A percentile compares a stretch with the other conserved stretches of the same genome.
These are phyloP conservation scores for Lasius fuliginosus DNA, from an alignment of 2,888 invertebrate genomes.

Conservation along the genomic window DNA sequence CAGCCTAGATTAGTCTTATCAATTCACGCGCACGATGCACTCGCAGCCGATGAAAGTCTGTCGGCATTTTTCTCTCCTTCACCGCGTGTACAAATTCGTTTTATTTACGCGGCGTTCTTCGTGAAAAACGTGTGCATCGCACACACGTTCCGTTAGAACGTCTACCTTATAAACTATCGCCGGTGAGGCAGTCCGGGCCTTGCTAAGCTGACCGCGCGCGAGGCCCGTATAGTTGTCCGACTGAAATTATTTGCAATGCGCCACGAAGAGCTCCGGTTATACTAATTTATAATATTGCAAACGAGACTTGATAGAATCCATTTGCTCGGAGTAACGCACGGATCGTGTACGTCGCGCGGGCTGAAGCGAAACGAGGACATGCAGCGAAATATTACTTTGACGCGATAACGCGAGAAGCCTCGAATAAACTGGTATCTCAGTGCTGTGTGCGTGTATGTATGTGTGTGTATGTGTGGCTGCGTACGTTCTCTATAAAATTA, in stretches of 20 bases:
- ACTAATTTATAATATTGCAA: slow-evolving; percentile 52
- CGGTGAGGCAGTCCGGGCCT: slow-evolving; percentile 64
- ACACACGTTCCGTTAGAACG: slow-evolving; percentile 69
- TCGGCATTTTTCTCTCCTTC: slow-evolving; percentile 28
- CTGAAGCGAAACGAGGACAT: slow-evolving; percentile 39
- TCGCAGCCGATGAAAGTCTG: slow-evolving; percentile 7
- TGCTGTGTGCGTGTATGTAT: too few relatives aligned
- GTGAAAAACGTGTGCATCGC: slow-evolving; percentile 65
- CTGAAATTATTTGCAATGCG: slow-evolving; percentile 44
- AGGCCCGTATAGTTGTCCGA: slow-evolving; percentile 58
- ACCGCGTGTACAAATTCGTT: slow-evolving; percentile 52
- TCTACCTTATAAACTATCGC: slow-evolving; percentile 64
- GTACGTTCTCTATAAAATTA: slow-evolving; percentile 18
- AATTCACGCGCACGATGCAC: slow-evolving; percentile 28
- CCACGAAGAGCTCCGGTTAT: slow-evolving; percentile 20
- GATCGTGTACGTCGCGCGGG: slow-evolving; percentile 32
- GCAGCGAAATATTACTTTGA: slow-evolving; percentile 33
- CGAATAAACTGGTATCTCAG: slow-evolving; percentile 33
- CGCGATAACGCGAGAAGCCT: slow-evolving; percentile 20
- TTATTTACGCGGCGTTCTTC: slow-evolving; percentile 66
- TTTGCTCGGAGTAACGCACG: slow-evolving; percentile 49
- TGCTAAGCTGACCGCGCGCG: slow-evolving; percentile 59
- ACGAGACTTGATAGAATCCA: slow-evolving; percentile 56
- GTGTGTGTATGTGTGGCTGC: not conserved
- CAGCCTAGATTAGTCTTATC: slow-evolving; percentile 16